Conservation (phyloP, 2,888 invertebrate species). For the Spisula solida region DNA sequence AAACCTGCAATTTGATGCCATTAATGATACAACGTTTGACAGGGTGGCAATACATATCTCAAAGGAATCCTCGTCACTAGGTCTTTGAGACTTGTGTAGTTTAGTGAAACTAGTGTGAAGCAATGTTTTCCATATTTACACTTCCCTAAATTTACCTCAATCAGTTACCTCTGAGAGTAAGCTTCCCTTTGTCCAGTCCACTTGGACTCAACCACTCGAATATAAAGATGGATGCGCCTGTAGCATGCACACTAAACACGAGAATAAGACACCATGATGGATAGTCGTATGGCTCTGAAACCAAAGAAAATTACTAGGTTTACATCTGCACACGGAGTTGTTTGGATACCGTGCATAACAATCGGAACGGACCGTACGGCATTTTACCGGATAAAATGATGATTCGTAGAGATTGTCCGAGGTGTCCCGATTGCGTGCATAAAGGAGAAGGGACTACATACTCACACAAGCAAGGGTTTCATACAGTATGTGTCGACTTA, state of each 20-base stretch:
- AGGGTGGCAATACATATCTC: not conserved
- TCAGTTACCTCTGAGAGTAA: conserved; percentile 77
- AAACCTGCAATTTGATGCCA: not conserved
- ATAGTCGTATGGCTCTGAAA: conserved; percentile 98
- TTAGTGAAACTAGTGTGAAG: not conserved
- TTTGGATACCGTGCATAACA: not conserved
- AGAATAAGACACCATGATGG: conserved; percentile 93
- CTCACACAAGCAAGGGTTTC: not conserved
- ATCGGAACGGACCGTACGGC: too few relatives aligned
- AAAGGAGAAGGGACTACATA: not conserved
- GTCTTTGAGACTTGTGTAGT: not conserved
- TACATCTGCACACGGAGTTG: not conserved
- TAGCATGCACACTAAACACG: conserved; percentile 87
- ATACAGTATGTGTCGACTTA: not conserved
- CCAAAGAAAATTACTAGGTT: conserved; percentile 45
- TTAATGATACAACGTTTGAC: not conserved
- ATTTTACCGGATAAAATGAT: too few relatives aligned
- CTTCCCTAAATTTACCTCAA: conserved; percentile 74
- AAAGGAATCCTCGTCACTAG: not conserved
- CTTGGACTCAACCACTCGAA: conserved; percentile 87
- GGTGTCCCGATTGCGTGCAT: not conserved
- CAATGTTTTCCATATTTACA: conserved; percentile 5
- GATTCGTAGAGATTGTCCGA: too few relatives aligned
- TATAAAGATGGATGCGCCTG: conserved; percentile 87
- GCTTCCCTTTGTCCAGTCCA: conserved; percentile 85